These are phyloP conservation scores for Halisarca cf. caerulea DNA, from an alignment of 37 sponge, comb jelly and placozoan genomes.

Conservation along the genomic window DNA sequence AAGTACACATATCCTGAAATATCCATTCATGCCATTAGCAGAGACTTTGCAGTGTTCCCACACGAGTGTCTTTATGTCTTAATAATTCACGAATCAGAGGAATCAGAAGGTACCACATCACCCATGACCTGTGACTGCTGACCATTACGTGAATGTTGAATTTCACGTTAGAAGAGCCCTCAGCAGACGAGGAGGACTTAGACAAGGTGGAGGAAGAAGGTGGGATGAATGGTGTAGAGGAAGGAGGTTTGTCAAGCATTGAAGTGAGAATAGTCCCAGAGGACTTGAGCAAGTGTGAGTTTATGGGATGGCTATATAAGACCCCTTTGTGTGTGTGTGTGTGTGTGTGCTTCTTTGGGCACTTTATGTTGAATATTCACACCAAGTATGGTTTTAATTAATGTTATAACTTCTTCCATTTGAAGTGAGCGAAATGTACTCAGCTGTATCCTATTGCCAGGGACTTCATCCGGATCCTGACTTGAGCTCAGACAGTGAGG, in stretches of 20 bases:
- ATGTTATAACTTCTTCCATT: too few species aligned
- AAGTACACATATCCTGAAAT: slow-evolving; percentile 49
- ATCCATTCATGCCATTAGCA: slow-evolving; percentile 65
- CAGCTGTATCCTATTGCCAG: slow-evolving; percentile 67
- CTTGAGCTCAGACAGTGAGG: slow-evolving; percentile 29
- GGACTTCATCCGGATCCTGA: slow-evolving; percentile 76
- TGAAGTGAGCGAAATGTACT: slow-evolving; percentile 61
- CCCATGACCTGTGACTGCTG: background rate
- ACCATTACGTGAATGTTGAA: background rate
- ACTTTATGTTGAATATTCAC: background rate
- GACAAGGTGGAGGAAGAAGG: slow-evolving; percentile 23
- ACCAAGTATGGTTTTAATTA: too few species aligned
- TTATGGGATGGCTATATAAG: background rate
- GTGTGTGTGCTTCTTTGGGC: background rate
- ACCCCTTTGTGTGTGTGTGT: background rate
- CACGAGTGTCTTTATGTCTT: slow-evolving; percentile 62
- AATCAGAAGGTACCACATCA: background rate
- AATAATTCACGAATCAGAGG: background rate
- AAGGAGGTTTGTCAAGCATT: slow-evolving; percentile 1
- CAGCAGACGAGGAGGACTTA: slow-evolving; percentile 27
- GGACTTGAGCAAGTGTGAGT: slow-evolving; percentile 41
- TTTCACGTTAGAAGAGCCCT: background rate
- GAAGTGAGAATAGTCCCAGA: slow-evolving; percentile 54
- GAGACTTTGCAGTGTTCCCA: slow-evolving; percentile 55
- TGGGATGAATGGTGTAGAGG: background rate